A percentile compares a stretch with the other conserved stretches of the same genome.
These are phyloP conservation scores for Drosophila ananassae DNA, from an alignment of 1,140 invertebrate species.

Conservation along the genomic window DNA sequence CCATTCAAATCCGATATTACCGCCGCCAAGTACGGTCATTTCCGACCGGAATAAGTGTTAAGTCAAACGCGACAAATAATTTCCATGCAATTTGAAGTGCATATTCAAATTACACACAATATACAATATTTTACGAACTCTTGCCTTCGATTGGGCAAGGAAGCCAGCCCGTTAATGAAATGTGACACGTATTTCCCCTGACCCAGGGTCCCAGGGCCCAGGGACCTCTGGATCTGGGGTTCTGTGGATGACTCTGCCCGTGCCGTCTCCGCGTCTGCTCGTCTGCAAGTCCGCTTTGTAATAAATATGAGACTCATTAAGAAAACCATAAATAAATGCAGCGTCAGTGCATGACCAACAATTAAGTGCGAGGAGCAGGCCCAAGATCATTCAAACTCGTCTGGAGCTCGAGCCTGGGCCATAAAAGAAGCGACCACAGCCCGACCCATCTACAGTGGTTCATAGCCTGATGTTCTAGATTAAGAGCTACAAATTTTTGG, in stretches of 20 bases:
- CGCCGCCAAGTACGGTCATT: slow-evolving; percentile 58
- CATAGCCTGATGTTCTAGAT: no score
- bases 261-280: slow-evolving; percentile 56
- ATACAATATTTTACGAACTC: slow-evolving; percentile 48
- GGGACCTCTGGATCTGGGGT: slow-evolving; percentile 10
- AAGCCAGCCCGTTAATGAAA: slow-evolving; percentile 69
- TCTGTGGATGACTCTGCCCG: slow-evolving; percentile 44
- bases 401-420: slow-evolving; percentile 21
- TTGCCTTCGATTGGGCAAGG: slow-evolving; percentile 54
- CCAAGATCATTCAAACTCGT: slow-evolving; percentile 61
- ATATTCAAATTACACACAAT: slow-evolving; percentile 77
- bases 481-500: no score
- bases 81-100: slow-evolving; percentile 78
- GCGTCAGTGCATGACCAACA: slow-evolving; percentile 78
- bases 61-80: slow-evolving; percentile 69
- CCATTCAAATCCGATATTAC: slow-evolving; percentile 47
- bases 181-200: slow-evolving; percentile 78
- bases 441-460: slow-evolving; percentile 18
- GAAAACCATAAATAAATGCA: slow-evolving; percentile 82
- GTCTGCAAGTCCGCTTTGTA: slow-evolving; percentile 52
- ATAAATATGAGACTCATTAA: slow-evolving; percentile 83
- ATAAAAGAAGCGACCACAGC: slow-evolving; percentile 30
- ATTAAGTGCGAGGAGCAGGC: slow-evolving; percentile 74
- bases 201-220: slow-evolving; percentile 30
- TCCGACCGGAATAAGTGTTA: slow-evolving; percentile 75